These are phyloP conservation scores for Paratilapia polleni DNA, from an alignment of 2,113 vertebrate genomes.

Conservation along the genomic window DNA sequence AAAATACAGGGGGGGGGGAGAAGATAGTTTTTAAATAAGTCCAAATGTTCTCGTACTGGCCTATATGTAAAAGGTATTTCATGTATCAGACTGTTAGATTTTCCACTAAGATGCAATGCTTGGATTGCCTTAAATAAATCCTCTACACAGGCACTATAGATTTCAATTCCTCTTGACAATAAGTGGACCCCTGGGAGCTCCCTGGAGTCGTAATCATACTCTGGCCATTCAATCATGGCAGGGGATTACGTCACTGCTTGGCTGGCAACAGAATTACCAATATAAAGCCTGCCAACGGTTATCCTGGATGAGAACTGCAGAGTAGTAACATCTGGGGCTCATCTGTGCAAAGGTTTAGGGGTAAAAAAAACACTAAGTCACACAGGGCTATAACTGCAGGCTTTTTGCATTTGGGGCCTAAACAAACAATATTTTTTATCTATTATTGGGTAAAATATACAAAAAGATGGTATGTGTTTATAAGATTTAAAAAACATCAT, in stretches of 20 bases:
- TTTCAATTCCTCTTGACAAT: conserved; percentile 17
- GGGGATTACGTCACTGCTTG: conserved; percentile 39
- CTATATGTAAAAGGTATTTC: background rate
- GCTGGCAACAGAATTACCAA: conserved; percentile 27
- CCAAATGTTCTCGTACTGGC: background rate
- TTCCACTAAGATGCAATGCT: background rate
- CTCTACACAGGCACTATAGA: background rate
- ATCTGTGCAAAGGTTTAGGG: background rate
- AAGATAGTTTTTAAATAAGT: background rate
- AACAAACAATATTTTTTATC: background rate
- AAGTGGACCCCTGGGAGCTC: conserved; percentile 38
- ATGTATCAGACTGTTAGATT: background rate
- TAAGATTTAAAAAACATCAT: background rate
- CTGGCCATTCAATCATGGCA: conserved; percentile 31
- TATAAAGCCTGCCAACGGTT: conserved; percentile 15
- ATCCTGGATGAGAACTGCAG: background rate
- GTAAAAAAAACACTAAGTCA: background rate
- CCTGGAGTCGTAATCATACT: conserved; percentile 31
- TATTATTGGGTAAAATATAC: background rate
- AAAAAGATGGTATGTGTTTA: background rate
- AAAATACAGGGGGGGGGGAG: background rate
- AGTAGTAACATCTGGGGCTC: conserved; percentile 37
- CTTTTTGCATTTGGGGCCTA: background rate
- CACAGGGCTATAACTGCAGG: fast-evolving
- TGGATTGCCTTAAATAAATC: background rate